Base-by-base conservation (phyloP, 2,888 invertebrate species). In the Pheosia gnoma region DNA sequence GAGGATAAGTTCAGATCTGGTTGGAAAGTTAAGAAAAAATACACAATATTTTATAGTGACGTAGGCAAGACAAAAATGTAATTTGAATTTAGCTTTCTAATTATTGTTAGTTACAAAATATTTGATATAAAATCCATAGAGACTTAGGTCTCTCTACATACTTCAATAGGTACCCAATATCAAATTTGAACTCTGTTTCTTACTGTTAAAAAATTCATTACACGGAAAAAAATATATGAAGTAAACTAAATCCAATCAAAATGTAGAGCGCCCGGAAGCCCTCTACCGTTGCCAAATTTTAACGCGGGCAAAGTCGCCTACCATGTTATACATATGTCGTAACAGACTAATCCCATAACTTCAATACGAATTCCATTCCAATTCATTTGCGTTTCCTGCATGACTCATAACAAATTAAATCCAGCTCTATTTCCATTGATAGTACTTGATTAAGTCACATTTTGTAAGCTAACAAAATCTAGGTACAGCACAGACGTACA, bases 401-500 rank as follows among this genome's bases (percentile, higher is more conserved):
- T 53, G 53, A 53, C 53, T 53, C 53, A 53, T 51, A 51, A 51
- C 37, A 53, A 53, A 53, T 53, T 37, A 53, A 53, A 53, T 38
- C 37, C 37, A 36, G 11, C 10, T 53, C 53, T 37, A 53, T 53
- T 38, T 9, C 10, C 37, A 53, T 53, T 53, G 53, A 25, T 53
- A 53, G 5, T 5, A 25, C 36, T 53, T 11, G 53, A 53, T 53
- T 53, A 37, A 11, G 4, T 37, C 53, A 37, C 53, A 38, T 11
- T 53, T 37, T 53, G 53, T 11, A 10, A 53, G 11, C 37, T 37
- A 53, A 53, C 8, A 53, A 53, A 53, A 53, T 8, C 41, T 41
- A 47, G 9, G 47, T n/a, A 47, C 5, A n/a, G 9, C 5, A 47
- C 11, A 4, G 1, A n/a, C 47, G 5, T 5, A 47, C n/a, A 47